Percentiles rank a stretch among this genome's conserved stretches.
Evolutionary conservation across 2,888 invertebrate species (phyloP).

Genomic region (Andrena hattorfiana): DNA sequence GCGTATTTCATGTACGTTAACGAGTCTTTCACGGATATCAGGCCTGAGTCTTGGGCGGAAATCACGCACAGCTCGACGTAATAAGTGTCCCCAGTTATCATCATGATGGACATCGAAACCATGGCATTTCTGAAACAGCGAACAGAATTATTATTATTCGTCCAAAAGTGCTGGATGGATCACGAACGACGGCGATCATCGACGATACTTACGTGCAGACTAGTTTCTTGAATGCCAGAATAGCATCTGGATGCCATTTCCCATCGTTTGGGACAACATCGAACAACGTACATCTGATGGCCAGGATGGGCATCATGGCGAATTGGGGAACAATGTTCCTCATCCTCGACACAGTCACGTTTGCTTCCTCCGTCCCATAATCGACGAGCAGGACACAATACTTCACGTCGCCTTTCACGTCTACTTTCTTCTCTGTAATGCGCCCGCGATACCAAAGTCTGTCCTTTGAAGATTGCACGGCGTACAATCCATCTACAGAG

Average conservation of each 20-base stretch:
- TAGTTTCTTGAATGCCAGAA: conserved; percentile 78
- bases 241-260: conserved; percentile 87
- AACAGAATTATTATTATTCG: neutral
- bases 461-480: conserved; percentile 77
- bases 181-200: too few species aligned
- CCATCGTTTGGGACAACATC: conserved; percentile 86
- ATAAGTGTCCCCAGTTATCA: conserved; percentile 57
- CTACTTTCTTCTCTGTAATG: conserved; percentile 82
- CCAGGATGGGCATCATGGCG: conserved; percentile 83
- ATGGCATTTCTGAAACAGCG: conserved; percentile 23
- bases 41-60: conserved; percentile 33
- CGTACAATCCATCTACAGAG: conserved; percentile 57
- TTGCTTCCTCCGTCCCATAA: conserved; percentile 87
- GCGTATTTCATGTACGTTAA: conserved; percentile 84
- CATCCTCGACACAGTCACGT: conserved; percentile 85
- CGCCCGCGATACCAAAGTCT: conserved; percentile 90
- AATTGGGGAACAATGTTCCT: conserved; percentile 41
- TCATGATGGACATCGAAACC: conserved; percentile 76
- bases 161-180: too few species aligned
- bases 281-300: conserved; percentile 87
- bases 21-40: conserved; percentile 84
- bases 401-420: conserved; percentile 76
- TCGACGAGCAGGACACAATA: conserved; percentile 89
- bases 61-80: conserved; percentile 83
- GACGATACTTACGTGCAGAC: conserved; percentile 45